Base-by-base conservation (phyloP, 2,888 invertebrate species). In the Dicranocentrus wangi region DNA sequence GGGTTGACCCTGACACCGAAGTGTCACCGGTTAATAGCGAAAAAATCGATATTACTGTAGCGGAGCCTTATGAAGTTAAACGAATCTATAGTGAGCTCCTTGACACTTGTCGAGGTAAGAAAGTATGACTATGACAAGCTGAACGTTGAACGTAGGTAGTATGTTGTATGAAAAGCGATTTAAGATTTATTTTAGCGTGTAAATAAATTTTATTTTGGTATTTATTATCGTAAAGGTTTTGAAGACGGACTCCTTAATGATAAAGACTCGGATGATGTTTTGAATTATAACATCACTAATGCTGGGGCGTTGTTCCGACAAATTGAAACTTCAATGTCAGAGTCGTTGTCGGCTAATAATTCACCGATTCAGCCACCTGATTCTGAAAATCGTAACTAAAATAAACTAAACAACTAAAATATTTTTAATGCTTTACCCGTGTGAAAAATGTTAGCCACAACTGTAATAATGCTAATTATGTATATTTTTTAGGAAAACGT, bases 91-190 rank as follows among this genome's bases (percentile, higher is more conserved):
- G 39, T 32, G 73, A 65, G 0, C 55, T 73, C 1, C 51, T 73
- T 10, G 73, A 73, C 1, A 23, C 65, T n/a, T 73, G 63, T 42
- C 28, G 55, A 53, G 55, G 73, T 73, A 39, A n/a, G 53, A 23
- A 1, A 60, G 7, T n/a, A n/a, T 17, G 5, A 17, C 17, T 17
- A 51, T 51, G 7, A 17, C 51, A n/a, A 15, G n/a, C n/a, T n/a
- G n/a, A n/a, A n/a, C n/a, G n/a, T n/a, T n/a, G n/a, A n/a, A n/a
- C n/a, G n/a, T n/a, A n/a, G n/a, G 32, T 23, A 21, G 19, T 2
- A 21, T 58, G 19, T 21, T 5, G 10, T 58, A 21, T 23, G 21
- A 58, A 19, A 21, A 58, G 3, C 19, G 3, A 19, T 58, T 58
- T 7, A 5, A 5, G 5, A 7, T 23, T 2, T 2, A 10, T 19